Evolutionary conservation across 2,888 invertebrate species (phyloP).

Genomic region (Stenchaetothrips biformis): DNA sequence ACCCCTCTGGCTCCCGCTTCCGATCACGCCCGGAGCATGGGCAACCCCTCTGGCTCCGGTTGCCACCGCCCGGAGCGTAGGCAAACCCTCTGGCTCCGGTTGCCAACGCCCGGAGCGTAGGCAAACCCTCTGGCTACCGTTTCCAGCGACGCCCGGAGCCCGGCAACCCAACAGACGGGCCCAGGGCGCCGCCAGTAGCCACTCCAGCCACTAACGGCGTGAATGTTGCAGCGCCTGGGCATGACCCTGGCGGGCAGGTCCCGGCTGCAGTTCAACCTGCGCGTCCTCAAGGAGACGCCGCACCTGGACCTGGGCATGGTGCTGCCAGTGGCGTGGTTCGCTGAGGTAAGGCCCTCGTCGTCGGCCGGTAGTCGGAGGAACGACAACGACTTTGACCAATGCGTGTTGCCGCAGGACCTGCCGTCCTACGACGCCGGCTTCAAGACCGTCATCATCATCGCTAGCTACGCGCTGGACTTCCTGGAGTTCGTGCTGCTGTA

Average conservation of each 20-base stretch:
- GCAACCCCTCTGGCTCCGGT: background rate
- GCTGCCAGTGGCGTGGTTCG: conserved; percentile 37
- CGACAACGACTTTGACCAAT: background rate
- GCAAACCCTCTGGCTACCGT: background rate
- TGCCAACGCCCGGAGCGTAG: background rate
- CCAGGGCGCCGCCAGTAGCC: too few relatives aligned
- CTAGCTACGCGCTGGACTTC: background rate
- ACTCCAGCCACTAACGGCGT: too few relatives aligned
- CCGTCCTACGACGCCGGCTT: background rate
- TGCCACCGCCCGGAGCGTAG: background rate
- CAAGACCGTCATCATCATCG: background rate
- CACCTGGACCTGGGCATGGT: conserved; percentile 33
- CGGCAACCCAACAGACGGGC: too few relatives aligned
- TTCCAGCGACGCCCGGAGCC: too few relatives aligned
- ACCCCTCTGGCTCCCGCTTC: background rate
- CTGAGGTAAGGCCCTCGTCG: conserved; percentile 33
- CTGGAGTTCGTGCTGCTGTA: background rate
- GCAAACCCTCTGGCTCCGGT: background rate
- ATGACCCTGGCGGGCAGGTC: conserved; percentile 38
- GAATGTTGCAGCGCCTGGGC: conserved; percentile 33
- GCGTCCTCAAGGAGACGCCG: conserved; percentile 32
- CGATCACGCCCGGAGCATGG: background rate
- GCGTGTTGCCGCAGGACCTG: background rate
- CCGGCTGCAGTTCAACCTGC: conserved; percentile 39
- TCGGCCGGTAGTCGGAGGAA: background rate